Base-by-base conservation (phyloP, 2,797 vertebrate genomes). In the Spinibarbus caldwelli region DNA sequence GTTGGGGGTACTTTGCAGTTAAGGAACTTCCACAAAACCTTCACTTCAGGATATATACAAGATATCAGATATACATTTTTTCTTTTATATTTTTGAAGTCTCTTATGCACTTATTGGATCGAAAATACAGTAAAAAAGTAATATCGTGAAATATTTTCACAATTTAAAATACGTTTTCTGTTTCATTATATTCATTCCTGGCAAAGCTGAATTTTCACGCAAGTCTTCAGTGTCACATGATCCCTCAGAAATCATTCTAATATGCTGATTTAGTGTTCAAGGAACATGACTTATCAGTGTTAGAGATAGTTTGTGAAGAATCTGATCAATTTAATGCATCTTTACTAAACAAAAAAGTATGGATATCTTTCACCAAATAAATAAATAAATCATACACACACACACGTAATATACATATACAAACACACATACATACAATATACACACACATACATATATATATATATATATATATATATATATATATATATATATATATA, bases 1-100 rank as follows among this genome's bases (percentile, higher is more conserved):
- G 95, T 96, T 59, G 98, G 98, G 81, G 96, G 97, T 98, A 91
- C 84, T 83, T 87, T 68, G 85, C 71, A 87, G 97, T 99, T 92
- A 99, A 99, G 96, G 95, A 95, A 86, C 31, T 68, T 80, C n/a
- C 36, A 62, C n/a, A 43, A 70, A 41, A 72, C 21, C 38, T 45
- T 6, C 21, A 43, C 17, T 78, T 77, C 12, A 19, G 7, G 49
- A 38, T 15, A 15, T 57, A 26, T n/a, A 15, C 66, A 68, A 38
- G 7, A 29, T 29, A 66, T 9, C 1, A 6, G 3, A n/a, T 17
- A n/a, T 0, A 57, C 1, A n/a, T 17, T 15, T 29, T 64, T 17
- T 15, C 10, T 62, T 62, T 26, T 11, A 59, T 0, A 11, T 26
- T 59, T n/a, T 12, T 26, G 9, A 26, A 29, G 26, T 64, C 15